Conservation (phyloP, 2,113 vertebrate genomes). For the Toxotes chatareus region DNA sequence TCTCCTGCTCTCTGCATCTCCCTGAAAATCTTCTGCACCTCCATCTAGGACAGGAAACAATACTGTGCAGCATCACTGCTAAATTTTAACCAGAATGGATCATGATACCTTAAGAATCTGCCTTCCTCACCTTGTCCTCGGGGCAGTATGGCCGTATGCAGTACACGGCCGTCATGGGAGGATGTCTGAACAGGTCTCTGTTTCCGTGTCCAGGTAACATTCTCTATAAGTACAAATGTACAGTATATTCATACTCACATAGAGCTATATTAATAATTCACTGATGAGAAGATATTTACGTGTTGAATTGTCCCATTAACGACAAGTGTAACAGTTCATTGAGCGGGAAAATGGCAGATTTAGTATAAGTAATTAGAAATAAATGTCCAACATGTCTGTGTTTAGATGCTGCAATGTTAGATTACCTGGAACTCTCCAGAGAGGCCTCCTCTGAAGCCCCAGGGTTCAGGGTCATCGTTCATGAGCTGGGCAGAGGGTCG, state of each 20-base stretch:
- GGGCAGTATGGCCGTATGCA: slow-evolving; percentile 92
- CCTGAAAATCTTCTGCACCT: slow-evolving; percentile 91
- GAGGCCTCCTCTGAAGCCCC: slow-evolving; percentile 98
- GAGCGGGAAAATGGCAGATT: not conserved
- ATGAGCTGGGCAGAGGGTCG: slow-evolving; percentile 91
- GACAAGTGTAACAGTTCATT: not conserved
- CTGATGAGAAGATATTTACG: not conserved
- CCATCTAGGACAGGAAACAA: slow-evolving; percentile 81
- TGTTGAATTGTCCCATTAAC: not conserved
- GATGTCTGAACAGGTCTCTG: slow-evolving; percentile 95
- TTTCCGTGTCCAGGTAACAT: slow-evolving; percentile 97
- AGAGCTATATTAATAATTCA: not conserved
- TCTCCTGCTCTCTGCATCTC: slow-evolving; percentile 90
- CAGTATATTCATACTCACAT: not conserved
- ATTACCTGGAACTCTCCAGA: slow-evolving; percentile 99
- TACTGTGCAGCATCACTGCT: not conserved
- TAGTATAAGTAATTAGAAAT: not conserved
- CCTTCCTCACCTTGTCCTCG: slow-evolving; percentile 90
- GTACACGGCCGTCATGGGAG: slow-evolving; percentile 92
- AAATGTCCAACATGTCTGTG: not conserved
- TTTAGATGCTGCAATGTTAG: not conserved
- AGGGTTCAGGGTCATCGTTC: slow-evolving; percentile 96
- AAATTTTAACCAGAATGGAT: not conserved
- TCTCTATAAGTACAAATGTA: slow-evolving; percentile 83
- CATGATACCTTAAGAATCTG: fast-evolving